phyloP scores from a whole-genome alignment of 2,113 vertebrate genomes.

The Embiotoca jacksoni region DNA sequence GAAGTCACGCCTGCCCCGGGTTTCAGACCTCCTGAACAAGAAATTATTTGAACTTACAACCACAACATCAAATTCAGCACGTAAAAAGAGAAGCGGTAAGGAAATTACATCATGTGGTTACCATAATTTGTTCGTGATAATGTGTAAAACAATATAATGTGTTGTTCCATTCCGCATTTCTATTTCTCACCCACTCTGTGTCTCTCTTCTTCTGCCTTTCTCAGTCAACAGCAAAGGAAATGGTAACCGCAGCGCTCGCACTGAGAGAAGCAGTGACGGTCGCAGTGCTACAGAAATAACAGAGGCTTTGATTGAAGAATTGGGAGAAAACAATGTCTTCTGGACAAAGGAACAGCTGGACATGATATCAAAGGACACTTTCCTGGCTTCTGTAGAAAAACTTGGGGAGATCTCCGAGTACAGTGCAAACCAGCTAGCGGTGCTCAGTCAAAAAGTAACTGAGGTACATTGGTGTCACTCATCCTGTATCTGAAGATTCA shows the following conservation, averaged over 20 bases:
- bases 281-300: constrained; percentile 22
- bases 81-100: constrained; percentile 66
- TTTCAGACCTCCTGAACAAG: constrained; percentile 47
- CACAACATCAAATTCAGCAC: constrained; percentile 11
- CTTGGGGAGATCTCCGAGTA: constrained; percentile 68
- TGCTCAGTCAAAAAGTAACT: constrained; percentile 61
- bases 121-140: too few species aligned
- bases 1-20: background rate
- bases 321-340: constrained; percentile 62
- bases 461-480: constrained; percentile 60
- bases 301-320: constrained; percentile 49
- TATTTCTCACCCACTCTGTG: background rate
- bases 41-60: constrained; percentile 72
- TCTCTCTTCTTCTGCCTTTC: background rate
- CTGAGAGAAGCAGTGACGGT: too few species aligned
- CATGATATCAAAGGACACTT: constrained; percentile 55
- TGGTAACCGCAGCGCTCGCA: too few species aligned
- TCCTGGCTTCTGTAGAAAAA: constrained; percentile 49
- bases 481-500: background rate
- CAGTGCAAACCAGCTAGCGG: constrained; percentile 62
- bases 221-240: background rate
- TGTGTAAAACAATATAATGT: background rate
- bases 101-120: background rate
- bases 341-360: constrained; percentile 70
- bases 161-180: background rate